Evolutionary conservation across 2,797 vertebrate species (phyloP).

Genomic region (Amniataba percoides): DNA sequence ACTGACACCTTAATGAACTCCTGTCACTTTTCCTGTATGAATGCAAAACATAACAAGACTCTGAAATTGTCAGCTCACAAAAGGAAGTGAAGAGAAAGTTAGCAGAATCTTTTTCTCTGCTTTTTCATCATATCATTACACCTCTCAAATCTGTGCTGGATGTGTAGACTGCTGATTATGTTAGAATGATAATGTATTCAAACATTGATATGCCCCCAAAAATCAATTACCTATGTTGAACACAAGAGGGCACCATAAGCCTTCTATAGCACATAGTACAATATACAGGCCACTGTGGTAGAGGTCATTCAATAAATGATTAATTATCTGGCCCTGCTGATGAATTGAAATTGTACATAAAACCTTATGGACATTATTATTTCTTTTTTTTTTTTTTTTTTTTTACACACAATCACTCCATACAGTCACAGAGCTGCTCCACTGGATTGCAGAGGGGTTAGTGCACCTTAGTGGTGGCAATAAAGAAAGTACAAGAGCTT

Average conservation of each 20-base stretch:
- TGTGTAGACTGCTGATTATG: neutral
- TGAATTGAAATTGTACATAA: too few relatives aligned
- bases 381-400: neutral
- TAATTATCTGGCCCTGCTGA: slow-evolving; percentile 12
- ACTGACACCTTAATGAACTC: neutral
- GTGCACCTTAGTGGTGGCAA: neutral
- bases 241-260: slow-evolving; percentile 53
- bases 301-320: neutral
- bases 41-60: too few relatives aligned
- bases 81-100: too few relatives aligned
- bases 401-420: neutral
- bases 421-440: neutral
- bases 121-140: neutral
- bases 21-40: neutral
- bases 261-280: neutral
- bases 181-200: neutral
- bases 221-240: neutral
- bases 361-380: too few relatives aligned
- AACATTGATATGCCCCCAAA: neutral
- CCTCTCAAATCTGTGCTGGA: neutral
- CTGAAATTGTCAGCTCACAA: neutral
- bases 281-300: neutral
- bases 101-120: neutral
- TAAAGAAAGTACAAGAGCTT: neutral
- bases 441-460: neutral